Percentiles rank a stretch among this genome's conserved stretches.
Evolutionary conservation across 1,140 invertebrate genomes (phyloP).

Genomic region (Proales similis): DNA sequence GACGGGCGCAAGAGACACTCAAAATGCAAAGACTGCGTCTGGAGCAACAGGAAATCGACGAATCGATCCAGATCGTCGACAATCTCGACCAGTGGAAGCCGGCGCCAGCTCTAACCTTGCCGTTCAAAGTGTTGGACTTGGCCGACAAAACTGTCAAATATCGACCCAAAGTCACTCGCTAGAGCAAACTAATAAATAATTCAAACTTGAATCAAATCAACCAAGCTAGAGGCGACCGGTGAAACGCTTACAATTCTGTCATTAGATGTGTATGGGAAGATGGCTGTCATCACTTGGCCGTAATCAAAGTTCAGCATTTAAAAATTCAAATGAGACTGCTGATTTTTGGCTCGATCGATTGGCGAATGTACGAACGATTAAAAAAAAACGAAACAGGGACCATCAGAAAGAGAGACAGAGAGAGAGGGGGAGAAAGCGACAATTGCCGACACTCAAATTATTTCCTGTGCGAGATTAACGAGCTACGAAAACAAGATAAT

Average conservation of each 20-base stretch:
- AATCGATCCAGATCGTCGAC: slow-evolving; percentile 1
- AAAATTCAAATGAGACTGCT: background rate
- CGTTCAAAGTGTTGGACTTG: slow-evolving; percentile 31
- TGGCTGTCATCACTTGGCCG: too few relatives aligned
- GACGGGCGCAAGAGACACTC: background rate
- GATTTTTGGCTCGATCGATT: background rate
- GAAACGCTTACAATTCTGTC: too few relatives aligned
- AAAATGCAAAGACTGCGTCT: slow-evolving; percentile 1
- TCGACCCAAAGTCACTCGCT: slow-evolving; percentile 29
- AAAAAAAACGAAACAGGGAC: background rate
- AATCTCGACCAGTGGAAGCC: slow-evolving; percentile 24
- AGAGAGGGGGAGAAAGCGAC: too few relatives aligned
- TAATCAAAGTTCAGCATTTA: background rate
- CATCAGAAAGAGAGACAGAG: too few relatives aligned
- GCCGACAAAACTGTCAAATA: slow-evolving; percentile 32
- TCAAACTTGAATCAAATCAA: background rate
- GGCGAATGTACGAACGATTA: background rate
- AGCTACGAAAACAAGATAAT: too few relatives aligned
- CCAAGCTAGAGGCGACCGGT: too few relatives aligned
- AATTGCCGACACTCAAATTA: too few relatives aligned
- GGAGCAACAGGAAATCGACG: slow-evolving; percentile 10
- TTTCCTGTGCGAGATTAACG: too few relatives aligned
- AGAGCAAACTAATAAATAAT: background rate
- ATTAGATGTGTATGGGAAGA: too few relatives aligned
- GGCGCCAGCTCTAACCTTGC: background rate